Percentiles rank a stretch among this genome's conserved stretches.
Conservation (phyloP, 2,888 invertebrate genomes). For the Troides helena region DNA sequence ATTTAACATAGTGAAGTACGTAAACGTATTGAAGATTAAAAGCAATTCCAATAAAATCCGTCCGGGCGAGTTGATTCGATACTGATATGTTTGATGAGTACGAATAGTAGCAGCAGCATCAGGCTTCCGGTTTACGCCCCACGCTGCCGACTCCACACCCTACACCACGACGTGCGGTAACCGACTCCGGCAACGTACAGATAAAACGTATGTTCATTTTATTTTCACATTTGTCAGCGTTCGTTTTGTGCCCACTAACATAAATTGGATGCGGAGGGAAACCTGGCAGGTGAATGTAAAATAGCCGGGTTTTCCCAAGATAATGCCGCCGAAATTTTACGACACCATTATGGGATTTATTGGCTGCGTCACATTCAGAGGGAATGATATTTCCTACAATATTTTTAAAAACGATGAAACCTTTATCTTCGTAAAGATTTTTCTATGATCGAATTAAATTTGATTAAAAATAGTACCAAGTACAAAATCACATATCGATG, state of each 20-base stretch:
- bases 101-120: constrained; percentile 9
- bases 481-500: constrained; percentile 4
- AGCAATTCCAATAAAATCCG: background rate
- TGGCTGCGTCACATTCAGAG: constrained; percentile 72
- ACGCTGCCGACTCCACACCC: constrained; percentile 33
- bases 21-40: background rate
- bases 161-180: constrained; percentile 49
- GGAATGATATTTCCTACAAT: constrained; percentile 64
- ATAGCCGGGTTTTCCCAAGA: constrained; percentile 78
- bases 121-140: constrained; percentile 25
- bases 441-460: background rate
- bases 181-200: constrained; percentile 69
- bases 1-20: no score
- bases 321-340: constrained; percentile 78
- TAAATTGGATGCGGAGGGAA: constrained; percentile 79
- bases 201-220: constrained; percentile 80
- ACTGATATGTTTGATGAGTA: constrained; percentile 25
- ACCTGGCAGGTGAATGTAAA: constrained; percentile 80
- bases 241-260: constrained; percentile 80
- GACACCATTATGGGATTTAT: constrained; percentile 78
- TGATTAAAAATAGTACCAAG: background rate
- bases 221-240: constrained; percentile 80
- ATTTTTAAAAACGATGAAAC: constrained; percentile 51
- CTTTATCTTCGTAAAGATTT: constrained; percentile 25
- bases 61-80: constrained; percentile 9